Percentiles rank a stretch among this genome's conserved stretches.
phyloP scores from a whole-genome alignment of 2,888 invertebrate genomes.

The Busseola fusca region DNA sequence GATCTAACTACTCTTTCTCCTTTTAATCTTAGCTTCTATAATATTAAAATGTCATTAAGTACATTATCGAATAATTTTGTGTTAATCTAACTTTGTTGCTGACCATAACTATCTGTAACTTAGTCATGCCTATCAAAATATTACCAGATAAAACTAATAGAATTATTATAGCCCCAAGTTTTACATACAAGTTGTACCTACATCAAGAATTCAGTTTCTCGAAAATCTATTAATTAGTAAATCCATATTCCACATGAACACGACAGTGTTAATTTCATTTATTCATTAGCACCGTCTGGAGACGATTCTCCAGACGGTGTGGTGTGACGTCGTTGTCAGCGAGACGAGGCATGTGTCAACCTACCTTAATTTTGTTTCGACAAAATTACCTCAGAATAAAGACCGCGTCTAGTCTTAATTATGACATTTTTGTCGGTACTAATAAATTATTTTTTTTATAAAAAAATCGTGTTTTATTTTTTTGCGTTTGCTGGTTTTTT shows the following conservation, averaged over 20 bases:
- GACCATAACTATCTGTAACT: no score
- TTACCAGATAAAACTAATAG: neutral
- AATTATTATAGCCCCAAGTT: neutral
- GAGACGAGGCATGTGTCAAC: constrained; percentile 6
- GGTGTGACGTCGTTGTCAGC: constrained; percentile 12
- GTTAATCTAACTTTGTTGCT: no score
- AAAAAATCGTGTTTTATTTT: neutral
- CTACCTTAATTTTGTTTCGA: constrained; percentile 50
- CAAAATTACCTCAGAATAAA: constrained; percentile 47
- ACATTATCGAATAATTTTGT: no score
- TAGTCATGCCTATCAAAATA: neutral
- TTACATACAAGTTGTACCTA: neutral
- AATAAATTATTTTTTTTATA: constrained; percentile 5
- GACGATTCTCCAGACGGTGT: constrained; percentile 44
- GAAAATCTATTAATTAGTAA: constrained; percentile 13
- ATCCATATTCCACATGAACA: constrained; percentile 3
- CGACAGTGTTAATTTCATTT: constrained; percentile 45
- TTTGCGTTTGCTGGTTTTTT: neutral
- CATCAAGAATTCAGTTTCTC: neutral
- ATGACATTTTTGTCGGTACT: constrained; percentile 11
- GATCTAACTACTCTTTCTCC: no score
- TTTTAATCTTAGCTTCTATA: no score
- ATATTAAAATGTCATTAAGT: no score
- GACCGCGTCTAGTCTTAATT: constrained; percentile 45
- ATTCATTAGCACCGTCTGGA: neutral